Evolutionary conservation across 2,888 invertebrate species (phyloP).

Genomic region (Amphipoea oculea): DNA sequence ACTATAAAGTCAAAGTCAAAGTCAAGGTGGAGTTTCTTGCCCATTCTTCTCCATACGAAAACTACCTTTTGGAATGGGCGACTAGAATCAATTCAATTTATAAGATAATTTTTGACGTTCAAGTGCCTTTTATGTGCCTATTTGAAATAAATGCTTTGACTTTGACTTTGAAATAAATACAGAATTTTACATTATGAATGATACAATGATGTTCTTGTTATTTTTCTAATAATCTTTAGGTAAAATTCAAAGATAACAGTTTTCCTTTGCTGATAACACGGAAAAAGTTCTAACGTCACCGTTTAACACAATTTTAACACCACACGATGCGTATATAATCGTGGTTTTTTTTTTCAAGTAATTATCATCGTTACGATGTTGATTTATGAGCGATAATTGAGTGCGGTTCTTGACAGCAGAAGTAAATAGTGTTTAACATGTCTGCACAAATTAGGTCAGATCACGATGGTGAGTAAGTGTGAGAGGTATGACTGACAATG

Average conservation of each 20-base stretch:
- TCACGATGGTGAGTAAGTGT: conserved; percentile 8
- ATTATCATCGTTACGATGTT: conserved; percentile 33
- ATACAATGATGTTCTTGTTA: background rate
- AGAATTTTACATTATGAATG: background rate
- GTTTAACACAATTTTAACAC: conserved; percentile 55
- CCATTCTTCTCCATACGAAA: too few relatives aligned
- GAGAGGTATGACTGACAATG: background rate
- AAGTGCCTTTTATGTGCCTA: too few relatives aligned
- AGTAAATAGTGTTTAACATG: conserved; percentile 23
- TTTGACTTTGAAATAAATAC: too few relatives aligned
- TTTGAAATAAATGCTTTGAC: too few relatives aligned
- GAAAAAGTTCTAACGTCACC: conserved; percentile 33
- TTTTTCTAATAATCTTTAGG: conserved; percentile 9
- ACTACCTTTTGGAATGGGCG: too few relatives aligned
- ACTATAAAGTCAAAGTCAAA: too few relatives aligned
- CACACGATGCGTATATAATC: conserved; percentile 3
- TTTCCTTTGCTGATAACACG: conserved; percentile 22
- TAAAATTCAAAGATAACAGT: conserved; percentile 16
- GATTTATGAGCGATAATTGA: conserved; percentile 33
- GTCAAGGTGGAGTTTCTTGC: too few relatives aligned
- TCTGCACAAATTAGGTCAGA: conserved; percentile 37
- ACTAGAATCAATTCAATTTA: too few relatives aligned
- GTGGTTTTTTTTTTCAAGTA: conserved; percentile 8
- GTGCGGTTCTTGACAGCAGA: conserved; percentile 22
- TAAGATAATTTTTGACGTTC: too few relatives aligned